Evolutionary conservation across 1,140 invertebrate species (phyloP), one percentile per base, ranked within the genome.

Genomic region (Drosophila kurseongensis): DNA sequence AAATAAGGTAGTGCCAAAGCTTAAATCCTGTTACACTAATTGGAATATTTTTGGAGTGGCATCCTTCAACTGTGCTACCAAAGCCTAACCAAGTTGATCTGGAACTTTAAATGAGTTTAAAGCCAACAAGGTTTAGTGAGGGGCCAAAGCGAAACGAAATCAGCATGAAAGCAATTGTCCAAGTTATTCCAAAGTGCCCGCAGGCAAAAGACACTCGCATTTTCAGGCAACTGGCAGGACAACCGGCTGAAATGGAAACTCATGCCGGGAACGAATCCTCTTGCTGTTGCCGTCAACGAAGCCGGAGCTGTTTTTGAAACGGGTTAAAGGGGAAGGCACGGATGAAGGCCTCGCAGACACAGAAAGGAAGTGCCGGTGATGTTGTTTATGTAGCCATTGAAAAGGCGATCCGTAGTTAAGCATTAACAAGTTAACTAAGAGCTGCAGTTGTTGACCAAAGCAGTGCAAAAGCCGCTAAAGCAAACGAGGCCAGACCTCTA

Each of bases 141-240:
- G 27, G 29, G 16, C 32, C 40, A 38, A 58, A 51, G 51, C 40
- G 50, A 69, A 84, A 84, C 82, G 63, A 80, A 84, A 84, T 84
- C 80, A 84, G 73, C 77, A 80, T 80, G 63, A 85, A 85, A 67
- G 77, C 74, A 80, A 85, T 85, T 85, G 77, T 80, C 63, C 76
- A 84, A 84, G 77, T 80, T 76, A 68, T 79, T 73, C 76, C 65
- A 52, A 62, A 77, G 67, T 65, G 71, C 62, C 68, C 56, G 12
- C 23, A 78, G 81, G 77, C 77, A 44, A 72, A 69, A 56, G 40
- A 57, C 50, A 51, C 58, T 41, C 52, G 16, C 29, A 54, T 13
- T 40, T 41, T 45, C 41, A 57, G 52, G 27, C 58, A 71, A 35
- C 47, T 16, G 50, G 10, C 27, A 35, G 54, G 48, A 54, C 47